These are phyloP conservation scores for Elysia crispata DNA, from an alignment of 2,888 invertebrate species.

Conservation along the genomic window DNA sequence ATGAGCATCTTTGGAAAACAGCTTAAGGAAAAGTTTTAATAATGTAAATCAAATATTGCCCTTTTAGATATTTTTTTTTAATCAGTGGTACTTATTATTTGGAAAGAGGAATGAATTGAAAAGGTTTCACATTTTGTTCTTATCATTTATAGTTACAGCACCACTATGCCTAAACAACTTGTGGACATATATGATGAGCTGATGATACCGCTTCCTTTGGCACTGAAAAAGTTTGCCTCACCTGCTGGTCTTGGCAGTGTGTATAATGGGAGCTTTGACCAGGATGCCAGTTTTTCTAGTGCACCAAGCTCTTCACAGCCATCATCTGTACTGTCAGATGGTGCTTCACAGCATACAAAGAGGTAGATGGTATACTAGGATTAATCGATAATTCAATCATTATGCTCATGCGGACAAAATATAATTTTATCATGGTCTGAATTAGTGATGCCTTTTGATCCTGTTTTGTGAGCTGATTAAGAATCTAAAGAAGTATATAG, in stretches of 20 bases:
- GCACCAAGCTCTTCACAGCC: conserved; percentile 39
- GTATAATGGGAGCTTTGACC: not conserved
- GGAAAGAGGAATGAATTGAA: no score
- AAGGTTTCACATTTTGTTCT: no score
- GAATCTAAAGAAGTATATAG: not conserved
- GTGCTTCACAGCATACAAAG: conserved; percentile 36
- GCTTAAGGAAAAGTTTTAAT: no score
- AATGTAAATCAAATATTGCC: no score
- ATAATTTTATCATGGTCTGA: no score
- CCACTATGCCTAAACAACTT: conserved; percentile 62
- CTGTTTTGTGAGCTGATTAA: no score
- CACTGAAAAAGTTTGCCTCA: conserved; percentile 61
- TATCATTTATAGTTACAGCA: conserved; percentile 58
- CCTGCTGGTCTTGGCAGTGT: conserved; percentile 55
- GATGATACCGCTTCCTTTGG: conserved; percentile 68
- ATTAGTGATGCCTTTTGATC: no score
- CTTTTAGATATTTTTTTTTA: no score
- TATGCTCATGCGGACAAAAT: no score
- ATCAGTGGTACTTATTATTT: no score
- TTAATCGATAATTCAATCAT: not conserved
- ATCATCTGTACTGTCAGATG: conserved; percentile 28
- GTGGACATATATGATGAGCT: conserved; percentile 69
- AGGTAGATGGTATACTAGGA: conserved; percentile 28
- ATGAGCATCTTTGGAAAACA: no score
- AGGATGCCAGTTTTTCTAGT: conserved; percentile 28